Conservation (phyloP, 2,113 vertebrate genomes). For the Nesospiza acunhae region DNA sequence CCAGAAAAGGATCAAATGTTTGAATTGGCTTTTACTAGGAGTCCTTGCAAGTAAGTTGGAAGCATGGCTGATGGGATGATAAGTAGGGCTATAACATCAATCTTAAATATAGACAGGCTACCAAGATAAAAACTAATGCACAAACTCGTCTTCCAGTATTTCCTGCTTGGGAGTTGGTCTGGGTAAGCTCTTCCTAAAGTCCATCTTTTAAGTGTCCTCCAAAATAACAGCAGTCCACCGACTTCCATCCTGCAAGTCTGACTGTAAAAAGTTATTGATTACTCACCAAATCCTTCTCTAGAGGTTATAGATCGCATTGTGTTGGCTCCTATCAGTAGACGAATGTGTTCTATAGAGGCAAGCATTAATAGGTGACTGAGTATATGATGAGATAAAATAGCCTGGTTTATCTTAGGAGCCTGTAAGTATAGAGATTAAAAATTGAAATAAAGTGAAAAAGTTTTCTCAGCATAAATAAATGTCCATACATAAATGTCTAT, state of each 20-base stretch:
- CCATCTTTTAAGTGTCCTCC: background rate
- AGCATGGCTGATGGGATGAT: background rate
- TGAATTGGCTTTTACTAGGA: background rate
- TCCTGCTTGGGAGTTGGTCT: background rate
- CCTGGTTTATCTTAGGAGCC: background rate
- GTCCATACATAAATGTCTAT: background rate
- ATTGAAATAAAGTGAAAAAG: background rate
- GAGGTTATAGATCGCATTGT: background rate
- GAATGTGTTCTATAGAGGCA: accelerated
- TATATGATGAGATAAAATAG: background rate
- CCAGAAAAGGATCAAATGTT: background rate
- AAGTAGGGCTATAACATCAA: background rate
- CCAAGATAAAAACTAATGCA: background rate
- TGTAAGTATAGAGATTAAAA: background rate
- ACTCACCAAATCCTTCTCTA: background rate
- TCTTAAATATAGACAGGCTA: background rate
- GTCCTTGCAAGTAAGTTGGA: background rate
- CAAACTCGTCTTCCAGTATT: background rate
- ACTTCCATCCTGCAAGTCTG: background rate
- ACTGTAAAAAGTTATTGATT: background rate
- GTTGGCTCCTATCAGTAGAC: background rate
- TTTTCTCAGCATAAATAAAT: background rate
- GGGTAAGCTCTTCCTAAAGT: background rate
- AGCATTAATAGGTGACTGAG: background rate
- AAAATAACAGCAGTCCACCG: background rate